Evolutionary conservation across 2,797 vertebrate species (phyloP).

Genomic region (Sebastes kiyomatsui): DNA sequence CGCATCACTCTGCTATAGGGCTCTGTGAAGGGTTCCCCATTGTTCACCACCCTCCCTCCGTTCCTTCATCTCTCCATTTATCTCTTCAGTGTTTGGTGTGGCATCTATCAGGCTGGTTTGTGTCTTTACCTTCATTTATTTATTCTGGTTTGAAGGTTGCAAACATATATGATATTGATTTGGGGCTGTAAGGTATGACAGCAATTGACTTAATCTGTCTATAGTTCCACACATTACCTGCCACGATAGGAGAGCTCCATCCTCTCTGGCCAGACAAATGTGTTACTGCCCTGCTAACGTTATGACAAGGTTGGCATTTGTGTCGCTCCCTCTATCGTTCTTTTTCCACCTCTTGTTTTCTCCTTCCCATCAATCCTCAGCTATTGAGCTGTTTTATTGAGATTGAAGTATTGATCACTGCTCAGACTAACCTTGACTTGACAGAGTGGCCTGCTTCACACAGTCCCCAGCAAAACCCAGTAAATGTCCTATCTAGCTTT

Average conservation of each 20-base stretch:
- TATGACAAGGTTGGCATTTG: constrained; percentile 80
- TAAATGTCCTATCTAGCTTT: constrained; percentile 82
- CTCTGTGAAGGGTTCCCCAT: constrained; percentile 9
- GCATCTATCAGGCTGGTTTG: constrained; percentile 65
- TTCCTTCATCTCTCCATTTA: constrained; percentile 35
- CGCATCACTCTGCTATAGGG: not conserved
- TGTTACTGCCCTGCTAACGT: constrained; percentile 49
- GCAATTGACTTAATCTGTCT: constrained; percentile 60
- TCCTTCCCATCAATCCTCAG: constrained; percentile 82
- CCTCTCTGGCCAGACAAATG: constrained; percentile 58
- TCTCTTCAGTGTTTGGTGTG: constrained; percentile 51
- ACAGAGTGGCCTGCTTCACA: constrained; percentile 68
- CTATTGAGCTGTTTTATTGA: constrained; percentile 94
- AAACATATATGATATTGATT: constrained; percentile 84
- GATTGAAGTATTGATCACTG: constrained; percentile 96
- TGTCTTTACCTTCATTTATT: constrained; percentile 69
- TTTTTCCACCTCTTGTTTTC: constrained; percentile 45
- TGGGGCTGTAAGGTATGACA: constrained; percentile 73
- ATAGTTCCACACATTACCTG: constrained; percentile 60
- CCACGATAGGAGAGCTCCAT: constrained; percentile 45
- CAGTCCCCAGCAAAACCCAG: constrained; percentile 60
- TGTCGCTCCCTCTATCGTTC: constrained; percentile 55
- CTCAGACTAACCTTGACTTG: constrained; percentile 85
- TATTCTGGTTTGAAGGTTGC: constrained; percentile 81
- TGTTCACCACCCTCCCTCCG: not conserved